phyloP scores from a whole-genome alignment of 2,113 vertebrate species.

The Stercorarius parasiticus region DNA sequence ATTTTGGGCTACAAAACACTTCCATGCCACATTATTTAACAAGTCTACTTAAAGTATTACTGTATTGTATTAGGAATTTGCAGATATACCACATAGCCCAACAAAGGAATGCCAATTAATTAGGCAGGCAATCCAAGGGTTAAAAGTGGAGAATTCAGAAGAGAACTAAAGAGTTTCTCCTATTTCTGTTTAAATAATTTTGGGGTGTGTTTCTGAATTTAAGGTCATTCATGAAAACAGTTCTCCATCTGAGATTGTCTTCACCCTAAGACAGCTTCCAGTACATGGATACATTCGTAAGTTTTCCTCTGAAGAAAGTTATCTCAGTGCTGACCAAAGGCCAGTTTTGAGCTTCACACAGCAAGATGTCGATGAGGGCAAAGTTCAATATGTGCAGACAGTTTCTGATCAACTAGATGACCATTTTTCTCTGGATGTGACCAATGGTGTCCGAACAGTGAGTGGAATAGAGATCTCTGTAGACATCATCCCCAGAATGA shows the following conservation, averaged over 20 bases:
- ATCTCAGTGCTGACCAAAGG: slow-evolving; percentile 64
- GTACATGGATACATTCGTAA: slow-evolving; percentile 78
- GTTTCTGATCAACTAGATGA: slow-evolving; percentile 73
- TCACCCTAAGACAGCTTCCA: slow-evolving; percentile 76
- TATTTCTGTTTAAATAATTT: neutral
- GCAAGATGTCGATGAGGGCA: slow-evolving; percentile 80
- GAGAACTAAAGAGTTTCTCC: neutral
- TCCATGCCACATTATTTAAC: neutral
- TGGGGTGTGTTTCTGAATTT: slow-evolving; percentile 33
- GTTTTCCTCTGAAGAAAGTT: slow-evolving; percentile 72
- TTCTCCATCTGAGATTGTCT: slow-evolving; percentile 82
- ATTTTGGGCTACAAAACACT: neutral
- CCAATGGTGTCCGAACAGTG: slow-evolving; percentile 78
- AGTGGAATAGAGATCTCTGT: slow-evolving; percentile 75
- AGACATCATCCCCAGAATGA: slow-evolving; percentile 81
- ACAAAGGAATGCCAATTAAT: neutral
- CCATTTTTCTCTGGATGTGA: slow-evolving; percentile 78
- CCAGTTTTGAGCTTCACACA: slow-evolving; percentile 82
- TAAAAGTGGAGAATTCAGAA: neutral
- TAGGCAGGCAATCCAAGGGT: neutral
- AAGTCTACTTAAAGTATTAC: neutral
- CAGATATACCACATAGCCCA: neutral
- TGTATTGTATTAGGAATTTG: neutral
- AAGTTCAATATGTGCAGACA: slow-evolving; percentile 84
- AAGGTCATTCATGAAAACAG: slow-evolving; percentile 85